These are phyloP conservation scores for Melanotaenia boesemani DNA, from an alignment of 2,797 vertebrate genomes.

Conservation along the genomic window DNA sequence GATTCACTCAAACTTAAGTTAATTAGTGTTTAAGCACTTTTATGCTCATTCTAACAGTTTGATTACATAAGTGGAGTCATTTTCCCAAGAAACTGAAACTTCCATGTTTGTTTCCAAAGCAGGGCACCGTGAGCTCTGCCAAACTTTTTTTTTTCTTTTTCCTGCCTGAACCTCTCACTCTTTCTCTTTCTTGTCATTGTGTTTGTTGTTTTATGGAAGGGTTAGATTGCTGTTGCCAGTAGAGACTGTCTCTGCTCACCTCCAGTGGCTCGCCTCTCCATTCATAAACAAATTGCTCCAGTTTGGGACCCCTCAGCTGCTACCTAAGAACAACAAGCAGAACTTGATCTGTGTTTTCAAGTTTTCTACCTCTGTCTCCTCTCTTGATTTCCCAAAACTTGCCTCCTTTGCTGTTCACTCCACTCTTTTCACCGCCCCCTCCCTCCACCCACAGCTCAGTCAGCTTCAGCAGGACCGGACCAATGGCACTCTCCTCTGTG, in stretches of 20 bases:
- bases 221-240: slow-evolving; percentile 77
- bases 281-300: slow-evolving; percentile 77
- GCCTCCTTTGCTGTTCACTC: slow-evolving; percentile 51
- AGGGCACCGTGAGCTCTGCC: slow-evolving; percentile 66
- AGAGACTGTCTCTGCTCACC: slow-evolving; percentile 77
- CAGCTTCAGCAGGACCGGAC: slow-evolving; percentile 57
- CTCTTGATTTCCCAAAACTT: slow-evolving; percentile 49
- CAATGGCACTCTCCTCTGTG: slow-evolving; percentile 64
- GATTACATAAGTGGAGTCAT: slow-evolving; percentile 45
- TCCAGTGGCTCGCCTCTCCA: slow-evolving; percentile 63
- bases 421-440: slow-evolving; percentile 43
- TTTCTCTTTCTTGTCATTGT: slow-evolving; percentile 67
- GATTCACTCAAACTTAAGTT: background rate
- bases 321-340: slow-evolving; percentile 71
- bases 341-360: slow-evolving; percentile 58
- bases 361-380: slow-evolving; percentile 36
- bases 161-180: slow-evolving; percentile 53
- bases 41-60: slow-evolving; percentile 36
- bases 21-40: slow-evolving; percentile 31
- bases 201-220: slow-evolving; percentile 75
- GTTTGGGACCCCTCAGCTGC: slow-evolving; percentile 55
- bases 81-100: slow-evolving; percentile 72
- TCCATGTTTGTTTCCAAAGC: slow-evolving; percentile 76
- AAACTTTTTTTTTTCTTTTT: slow-evolving; percentile 45
- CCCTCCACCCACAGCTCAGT: slow-evolving; percentile 39